phyloP scores from a whole-genome alignment of 23 tunicate genomes.

The Phallusia fumigata region DNA sequence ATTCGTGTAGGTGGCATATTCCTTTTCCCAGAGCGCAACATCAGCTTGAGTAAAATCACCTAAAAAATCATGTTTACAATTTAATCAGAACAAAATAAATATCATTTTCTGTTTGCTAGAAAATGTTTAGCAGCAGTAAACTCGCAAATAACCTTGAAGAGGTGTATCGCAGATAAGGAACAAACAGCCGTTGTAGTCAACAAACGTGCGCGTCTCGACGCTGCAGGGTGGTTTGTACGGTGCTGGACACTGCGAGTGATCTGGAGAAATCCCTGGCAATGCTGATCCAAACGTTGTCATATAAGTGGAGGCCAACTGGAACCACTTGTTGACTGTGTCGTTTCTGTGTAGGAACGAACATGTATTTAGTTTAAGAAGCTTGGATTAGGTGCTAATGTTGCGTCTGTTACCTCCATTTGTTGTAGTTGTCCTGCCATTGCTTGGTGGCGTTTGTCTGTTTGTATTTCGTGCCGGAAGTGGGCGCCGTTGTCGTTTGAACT shows the following conservation, averaged over 20 bases:
- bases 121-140: too few species aligned
- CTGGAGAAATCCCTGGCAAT: conserved; percentile 26
- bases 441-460: conserved; percentile 33
- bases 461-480: conserved; percentile 5
- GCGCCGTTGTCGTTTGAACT: background rate
- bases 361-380: too few species aligned
- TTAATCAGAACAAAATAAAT: too few species aligned
- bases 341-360: conserved; percentile 17
- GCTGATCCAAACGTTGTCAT: background rate
- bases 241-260: conserved; percentile 38
- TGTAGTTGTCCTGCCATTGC: conserved; percentile 50
- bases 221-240: conserved; percentile 41
- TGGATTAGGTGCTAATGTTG: too few species aligned
- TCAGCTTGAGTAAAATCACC: conserved; percentile 33
- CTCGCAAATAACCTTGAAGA: conserved; percentile 36
- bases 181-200: conserved; percentile 65
- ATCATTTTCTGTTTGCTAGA: too few species aligned
- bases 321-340: conserved; percentile 48
- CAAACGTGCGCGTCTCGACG: conserved; percentile 16
- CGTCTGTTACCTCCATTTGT: conserved; percentile 41
- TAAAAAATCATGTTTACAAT: too few species aligned
- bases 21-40: conserved; percentile 37
- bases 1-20: conserved; percentile 36
- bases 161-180: conserved; percentile 45
- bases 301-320: conserved; percentile 20